Conservation (phyloP, 2,797 vertebrate species). For the Aselliscus stoliczkanus region DNA sequence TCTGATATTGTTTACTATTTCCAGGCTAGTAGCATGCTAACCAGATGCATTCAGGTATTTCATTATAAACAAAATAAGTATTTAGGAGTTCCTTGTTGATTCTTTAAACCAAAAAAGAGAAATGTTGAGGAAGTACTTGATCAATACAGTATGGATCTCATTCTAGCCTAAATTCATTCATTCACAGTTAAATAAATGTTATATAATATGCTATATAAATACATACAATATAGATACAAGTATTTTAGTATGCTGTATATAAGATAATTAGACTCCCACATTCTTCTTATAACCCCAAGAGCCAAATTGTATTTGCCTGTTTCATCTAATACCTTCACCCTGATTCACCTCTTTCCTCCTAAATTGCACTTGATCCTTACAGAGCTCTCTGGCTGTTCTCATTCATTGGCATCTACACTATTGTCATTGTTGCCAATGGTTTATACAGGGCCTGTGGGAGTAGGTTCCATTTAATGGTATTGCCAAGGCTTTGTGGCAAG, state of each 20-base stretch:
- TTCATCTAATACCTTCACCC: neutral
- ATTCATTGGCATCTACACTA: neutral
- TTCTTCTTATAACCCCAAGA: neutral
- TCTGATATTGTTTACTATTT: neutral
- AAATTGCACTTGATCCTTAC: neutral
- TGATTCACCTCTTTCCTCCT: neutral
- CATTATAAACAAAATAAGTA: neutral
- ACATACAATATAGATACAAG: too few relatives aligned
- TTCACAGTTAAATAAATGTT: neutral
- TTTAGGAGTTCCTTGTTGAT: neutral
- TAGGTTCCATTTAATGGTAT: neutral
- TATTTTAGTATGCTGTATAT: neutral
- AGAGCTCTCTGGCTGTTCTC: neutral
- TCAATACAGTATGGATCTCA: neutral
- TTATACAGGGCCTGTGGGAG: neutral
- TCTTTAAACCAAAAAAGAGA: neutral
- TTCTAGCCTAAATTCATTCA: slow-evolving; percentile 26
- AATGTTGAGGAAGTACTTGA: neutral
- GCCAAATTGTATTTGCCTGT: neutral
- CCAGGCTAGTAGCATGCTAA: neutral
- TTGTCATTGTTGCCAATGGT: neutral
- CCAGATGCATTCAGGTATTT: neutral
- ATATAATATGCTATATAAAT: too few relatives aligned
- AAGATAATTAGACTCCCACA: neutral
- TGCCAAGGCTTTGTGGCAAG: neutral